Percentiles rank a stretch among this genome's conserved stretches.
Conservation (phyloP, 2,888 invertebrate species). For the Gortyna flavago region DNA sequence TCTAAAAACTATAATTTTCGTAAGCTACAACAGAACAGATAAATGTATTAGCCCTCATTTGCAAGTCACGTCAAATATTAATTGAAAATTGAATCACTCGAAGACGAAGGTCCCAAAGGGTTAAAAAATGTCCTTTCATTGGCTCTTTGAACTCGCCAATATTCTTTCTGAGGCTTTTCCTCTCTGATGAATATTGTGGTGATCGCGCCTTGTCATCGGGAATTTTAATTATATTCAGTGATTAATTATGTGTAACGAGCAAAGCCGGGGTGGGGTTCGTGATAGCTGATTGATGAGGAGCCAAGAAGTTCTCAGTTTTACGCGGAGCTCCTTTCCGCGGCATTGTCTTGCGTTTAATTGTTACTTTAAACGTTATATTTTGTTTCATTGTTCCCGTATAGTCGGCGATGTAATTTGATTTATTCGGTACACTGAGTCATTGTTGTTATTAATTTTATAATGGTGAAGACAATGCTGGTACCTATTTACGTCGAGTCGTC, state of each 20-base stretch:
- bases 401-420: slow-evolving; percentile 85
- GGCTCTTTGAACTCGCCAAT: slow-evolving; percentile 70
- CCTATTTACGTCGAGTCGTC: slow-evolving; percentile 66
- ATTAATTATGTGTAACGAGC: slow-evolving; percentile 88
- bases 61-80: slow-evolving; percentile 69
- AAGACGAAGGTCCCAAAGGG: slow-evolving; percentile 68
- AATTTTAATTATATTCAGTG: slow-evolving; percentile 89
- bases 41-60: slow-evolving; percentile 63
- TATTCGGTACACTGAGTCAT: slow-evolving; percentile 84
- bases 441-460: slow-evolving; percentile 86
- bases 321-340: slow-evolving; percentile 74
- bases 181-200: slow-evolving; percentile 75
- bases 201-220: slow-evolving; percentile 87
- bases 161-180: slow-evolving; percentile 72
- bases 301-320: slow-evolving; percentile 79
- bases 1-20: slow-evolving; percentile 56
- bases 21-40: slow-evolving; percentile 60
- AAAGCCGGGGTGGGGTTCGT: slow-evolving; percentile 77
- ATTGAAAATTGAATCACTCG: slow-evolving; percentile 64
- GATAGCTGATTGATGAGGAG: slow-evolving; percentile 87
- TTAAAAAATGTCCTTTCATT: slow-evolving; percentile 72
- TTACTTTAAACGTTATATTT: slow-evolving; percentile 86
- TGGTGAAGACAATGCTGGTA: slow-evolving; percentile 78
- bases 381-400: slow-evolving; percentile 83
- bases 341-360: slow-evolving; percentile 87